phyloP scores from a whole-genome alignment of 2,888 invertebrate genomes.

The Amblyteles armatorius region DNA sequence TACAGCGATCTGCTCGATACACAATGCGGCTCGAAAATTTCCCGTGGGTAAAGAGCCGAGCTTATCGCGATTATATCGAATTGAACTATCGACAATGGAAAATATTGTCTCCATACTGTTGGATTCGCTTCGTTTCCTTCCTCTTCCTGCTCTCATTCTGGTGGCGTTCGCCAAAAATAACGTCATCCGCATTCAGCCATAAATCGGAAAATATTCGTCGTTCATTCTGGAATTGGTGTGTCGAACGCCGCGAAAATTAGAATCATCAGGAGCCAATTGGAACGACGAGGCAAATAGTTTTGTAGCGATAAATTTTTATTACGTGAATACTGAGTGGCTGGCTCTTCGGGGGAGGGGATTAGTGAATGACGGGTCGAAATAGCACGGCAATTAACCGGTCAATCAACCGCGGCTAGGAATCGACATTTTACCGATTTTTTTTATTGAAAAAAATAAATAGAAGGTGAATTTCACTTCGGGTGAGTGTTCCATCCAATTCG shows the following conservation, averaged over 20 bases:
- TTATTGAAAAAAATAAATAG: not conserved
- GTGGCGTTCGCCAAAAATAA: not conserved
- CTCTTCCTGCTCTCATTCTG: not conserved
- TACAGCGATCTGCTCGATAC: not conserved
- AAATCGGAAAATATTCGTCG: slow-evolving; percentile 25
- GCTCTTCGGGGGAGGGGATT: too few relatives aligned
- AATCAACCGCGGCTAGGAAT: too few relatives aligned
- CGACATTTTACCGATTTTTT: not conserved
- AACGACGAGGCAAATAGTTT: not conserved
- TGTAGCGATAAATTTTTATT: slow-evolving; percentile 20
- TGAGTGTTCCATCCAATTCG: slow-evolving; percentile 16
- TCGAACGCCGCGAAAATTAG: not conserved
- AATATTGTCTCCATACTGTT: slow-evolving; percentile 66
- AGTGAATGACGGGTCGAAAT: too few relatives aligned
- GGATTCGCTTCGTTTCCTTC: slow-evolving; percentile 13
- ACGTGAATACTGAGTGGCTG: not conserved
- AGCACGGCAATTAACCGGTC: too few relatives aligned
- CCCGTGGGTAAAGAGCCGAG: slow-evolving; percentile 68
- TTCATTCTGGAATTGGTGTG: not conserved
- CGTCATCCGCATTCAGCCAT: slow-evolving; percentile 25
- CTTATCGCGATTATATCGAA: slow-evolving; percentile 56
- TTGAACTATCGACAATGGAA: slow-evolving; percentile 33
- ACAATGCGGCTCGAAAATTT: slow-evolving; percentile 69
- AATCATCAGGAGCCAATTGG: not conserved
- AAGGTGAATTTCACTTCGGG: not conserved